A percentile compares a stretch with the other conserved stretches of the same genome.
Conservation (phyloP, 2,113 vertebrate species). For the Chrysemys picta region DNA sequence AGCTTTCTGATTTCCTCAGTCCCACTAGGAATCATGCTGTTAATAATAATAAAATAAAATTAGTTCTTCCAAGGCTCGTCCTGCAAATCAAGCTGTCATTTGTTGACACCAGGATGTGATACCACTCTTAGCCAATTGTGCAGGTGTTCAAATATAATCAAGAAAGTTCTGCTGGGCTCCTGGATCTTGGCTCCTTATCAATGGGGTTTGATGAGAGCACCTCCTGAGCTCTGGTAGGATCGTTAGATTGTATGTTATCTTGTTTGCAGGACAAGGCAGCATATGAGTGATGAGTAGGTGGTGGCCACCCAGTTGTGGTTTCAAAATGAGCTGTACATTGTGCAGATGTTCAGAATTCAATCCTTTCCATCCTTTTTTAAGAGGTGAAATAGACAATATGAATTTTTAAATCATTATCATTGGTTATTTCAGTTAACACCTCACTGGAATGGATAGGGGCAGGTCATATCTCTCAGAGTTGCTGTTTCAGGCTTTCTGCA, state of each 20-base stretch:
- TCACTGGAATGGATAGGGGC: neutral
- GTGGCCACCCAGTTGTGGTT: neutral
- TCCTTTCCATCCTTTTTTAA: neutral
- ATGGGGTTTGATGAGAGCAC: neutral
- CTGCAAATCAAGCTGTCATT: neutral
- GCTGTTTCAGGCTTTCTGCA: neutral
- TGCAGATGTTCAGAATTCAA: neutral
- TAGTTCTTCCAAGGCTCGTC: conserved; percentile 1
- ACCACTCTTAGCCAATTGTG: neutral
- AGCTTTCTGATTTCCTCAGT: neutral
- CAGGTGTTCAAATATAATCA: neutral
- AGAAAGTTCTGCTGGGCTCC: neutral
- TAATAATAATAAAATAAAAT: neutral
- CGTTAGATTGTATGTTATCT: neutral
- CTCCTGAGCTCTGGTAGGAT: neutral
- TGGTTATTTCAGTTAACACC: neutral
- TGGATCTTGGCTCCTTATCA: neutral
- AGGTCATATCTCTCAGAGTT: neutral
- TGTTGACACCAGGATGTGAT: neutral
- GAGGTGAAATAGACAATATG: neutral
- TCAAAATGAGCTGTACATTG: neutral
- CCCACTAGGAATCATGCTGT: neutral
- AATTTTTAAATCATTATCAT: neutral
- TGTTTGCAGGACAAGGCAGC: neutral
- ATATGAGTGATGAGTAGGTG: neutral